Conservation (phyloP, 2,113 vertebrate genomes). For the Colaptes auratus region DNA sequence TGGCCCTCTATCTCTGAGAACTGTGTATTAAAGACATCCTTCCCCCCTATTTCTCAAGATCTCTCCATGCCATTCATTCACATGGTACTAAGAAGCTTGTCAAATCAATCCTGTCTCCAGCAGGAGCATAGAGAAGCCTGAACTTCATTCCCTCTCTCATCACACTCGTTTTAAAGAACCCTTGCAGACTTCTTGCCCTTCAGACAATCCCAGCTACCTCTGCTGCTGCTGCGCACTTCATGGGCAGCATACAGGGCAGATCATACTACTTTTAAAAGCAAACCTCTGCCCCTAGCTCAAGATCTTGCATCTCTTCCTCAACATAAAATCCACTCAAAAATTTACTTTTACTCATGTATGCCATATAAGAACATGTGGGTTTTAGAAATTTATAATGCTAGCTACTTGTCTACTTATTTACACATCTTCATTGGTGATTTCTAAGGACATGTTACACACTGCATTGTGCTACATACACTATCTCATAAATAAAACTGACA, state of each 20-base stretch:
- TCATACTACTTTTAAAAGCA: neutral
- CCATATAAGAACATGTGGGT: neutral
- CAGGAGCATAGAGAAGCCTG: neutral
- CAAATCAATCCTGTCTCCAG: neutral
- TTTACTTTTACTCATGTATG: neutral
- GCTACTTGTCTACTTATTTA: neutral
- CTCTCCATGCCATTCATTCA: neutral
- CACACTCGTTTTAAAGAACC: neutral
- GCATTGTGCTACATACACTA: neutral
- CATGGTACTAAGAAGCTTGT: neutral
- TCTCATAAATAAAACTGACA: neutral
- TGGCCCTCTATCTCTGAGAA: neutral
- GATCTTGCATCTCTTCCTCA: neutral
- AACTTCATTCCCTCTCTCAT: neutral
- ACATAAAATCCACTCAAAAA: neutral
- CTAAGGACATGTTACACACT: neutral
- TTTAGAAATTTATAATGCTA: neutral
- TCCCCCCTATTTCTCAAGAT: neutral
- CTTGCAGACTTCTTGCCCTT: neutral
- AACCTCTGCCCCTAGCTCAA: neutral
- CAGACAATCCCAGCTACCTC: neutral
- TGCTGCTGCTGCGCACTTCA: neutral
- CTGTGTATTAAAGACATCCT: fast-evolving
- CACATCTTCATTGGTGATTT: neutral
- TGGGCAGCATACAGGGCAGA: neutral